Base-by-base conservation (phyloP, 2,888 invertebrate species). In the Ichneumon xanthorius region DNA sequence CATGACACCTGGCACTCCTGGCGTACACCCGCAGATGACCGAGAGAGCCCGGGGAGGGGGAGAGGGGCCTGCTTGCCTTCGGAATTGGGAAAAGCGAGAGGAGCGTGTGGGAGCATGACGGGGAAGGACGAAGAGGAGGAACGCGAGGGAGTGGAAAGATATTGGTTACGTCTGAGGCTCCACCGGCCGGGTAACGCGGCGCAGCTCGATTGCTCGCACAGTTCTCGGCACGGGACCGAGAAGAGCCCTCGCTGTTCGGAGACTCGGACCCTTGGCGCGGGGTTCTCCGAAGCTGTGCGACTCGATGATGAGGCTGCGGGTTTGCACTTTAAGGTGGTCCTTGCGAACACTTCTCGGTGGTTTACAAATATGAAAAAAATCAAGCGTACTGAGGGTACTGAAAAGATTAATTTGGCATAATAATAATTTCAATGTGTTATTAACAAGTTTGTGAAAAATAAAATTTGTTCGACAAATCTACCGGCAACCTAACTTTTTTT, bases 1-100 rank as follows among this genome's bases (percentile, higher is more conserved):
- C 92, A 91, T 93, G 93, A 94, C 94, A 94, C 93, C 94, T 94
- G 93, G 92, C 93, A 90, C 91, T 91, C 92, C 90, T 81, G 78
- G 53, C 76, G 58, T 76, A 76, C 48, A 82, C 80, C 82, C 88
- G 87, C 87, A 89, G 89, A 89, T 89, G 90, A 89, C 88, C 88
- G 77, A 70, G 75, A 79, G 82, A 78, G 76, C 4, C 30, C 14
- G 14, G 30, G 22, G 26, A 5, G 5, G 7, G 19, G 81, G 86
- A 78, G 19, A 26, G 87, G 86, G 76, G 63, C n/a, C 26, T 19
- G 16, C 26, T 55, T 16, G 45, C 45, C 45, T 45, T 45, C 45
- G 30, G 61, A 63, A 63, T 48, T 30, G 75, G 70, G 63, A 55
- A 80, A 53, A 71, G 19, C 19, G 37, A 70, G 48, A 61, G 14